Percentiles rank a stretch among this genome's conserved stretches.
These are phyloP conservation scores for Amblyornis subalaris DNA, from an alignment of 2,113 vertebrate species.

Conservation along the genomic window DNA sequence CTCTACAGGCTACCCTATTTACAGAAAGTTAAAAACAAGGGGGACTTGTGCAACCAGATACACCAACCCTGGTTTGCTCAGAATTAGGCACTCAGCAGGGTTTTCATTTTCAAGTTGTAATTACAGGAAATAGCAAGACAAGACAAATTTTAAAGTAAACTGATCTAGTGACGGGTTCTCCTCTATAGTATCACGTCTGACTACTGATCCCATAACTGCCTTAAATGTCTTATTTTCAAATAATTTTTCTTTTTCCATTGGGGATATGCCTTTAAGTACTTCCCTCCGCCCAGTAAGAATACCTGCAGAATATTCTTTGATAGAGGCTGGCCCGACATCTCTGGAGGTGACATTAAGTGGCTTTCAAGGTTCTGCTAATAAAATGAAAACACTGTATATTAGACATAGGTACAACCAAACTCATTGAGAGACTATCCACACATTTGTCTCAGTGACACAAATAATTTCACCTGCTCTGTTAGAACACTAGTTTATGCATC, in stretches of 20 bases:
- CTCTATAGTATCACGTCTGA: neutral
- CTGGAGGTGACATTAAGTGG: slow-evolving; percentile 77
- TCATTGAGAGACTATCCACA: neutral
- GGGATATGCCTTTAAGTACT: neutral
- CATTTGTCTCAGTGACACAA: neutral
- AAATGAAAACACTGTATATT: neutral
- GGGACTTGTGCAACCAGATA: neutral
- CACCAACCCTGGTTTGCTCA: neutral
- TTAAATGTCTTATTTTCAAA: neutral
- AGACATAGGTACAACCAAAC: neutral
- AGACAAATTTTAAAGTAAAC: neutral
- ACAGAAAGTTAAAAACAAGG: neutral
- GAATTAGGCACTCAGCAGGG: neutral
- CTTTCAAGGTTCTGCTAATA: slow-evolving; percentile 82
- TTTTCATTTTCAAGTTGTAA: neutral
- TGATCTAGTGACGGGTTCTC: neutral
- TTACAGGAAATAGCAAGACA: neutral
- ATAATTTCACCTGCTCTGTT: neutral
- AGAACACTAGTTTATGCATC: neutral
- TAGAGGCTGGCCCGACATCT: slow-evolving; percentile 76
- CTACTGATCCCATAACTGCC: neutral
- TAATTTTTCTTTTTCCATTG: neutral
- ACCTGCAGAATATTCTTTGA: slow-evolving; percentile 95
- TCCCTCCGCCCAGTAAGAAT: neutral
- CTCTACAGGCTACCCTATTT: neutral